phyloP scores from a whole-genome alignment of 2,113 vertebrate genomes.

The Macaca nemestrina region DNA sequence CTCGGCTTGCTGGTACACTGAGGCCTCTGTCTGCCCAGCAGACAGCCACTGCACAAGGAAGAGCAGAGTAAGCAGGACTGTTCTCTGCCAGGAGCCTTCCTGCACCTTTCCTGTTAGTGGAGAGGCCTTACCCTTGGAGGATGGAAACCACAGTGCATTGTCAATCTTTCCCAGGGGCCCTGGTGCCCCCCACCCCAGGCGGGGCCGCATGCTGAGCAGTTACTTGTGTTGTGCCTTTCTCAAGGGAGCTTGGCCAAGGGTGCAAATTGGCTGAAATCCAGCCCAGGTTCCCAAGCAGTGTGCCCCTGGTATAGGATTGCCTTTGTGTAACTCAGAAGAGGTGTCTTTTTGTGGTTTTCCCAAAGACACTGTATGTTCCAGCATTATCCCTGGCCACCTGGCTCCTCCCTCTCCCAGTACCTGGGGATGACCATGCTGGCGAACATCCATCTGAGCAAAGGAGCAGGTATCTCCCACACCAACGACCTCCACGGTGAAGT shows the following conservation, averaged over 20 bases:
- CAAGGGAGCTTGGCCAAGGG: background rate
- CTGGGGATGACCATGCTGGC: constrained; percentile 97
- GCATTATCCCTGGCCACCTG: background rate
- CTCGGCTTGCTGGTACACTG: constrained; percentile 98
- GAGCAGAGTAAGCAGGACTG: background rate
- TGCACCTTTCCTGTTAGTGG: background rate
- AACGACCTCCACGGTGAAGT: constrained; percentile 98
- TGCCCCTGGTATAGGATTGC: background rate
- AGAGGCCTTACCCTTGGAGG: background rate
- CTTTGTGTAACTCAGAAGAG: background rate
- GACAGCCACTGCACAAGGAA: constrained; percentile 93
- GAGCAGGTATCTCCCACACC: constrained; percentile 98
- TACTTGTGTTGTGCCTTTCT: background rate
- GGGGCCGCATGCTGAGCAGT: background rate
- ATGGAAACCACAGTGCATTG: background rate
- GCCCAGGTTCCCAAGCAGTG: background rate
- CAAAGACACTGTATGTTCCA: background rate
- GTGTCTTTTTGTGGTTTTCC: background rate
- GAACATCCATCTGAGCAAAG: constrained; percentile 99
- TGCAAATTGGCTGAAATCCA: constrained; percentile 17
- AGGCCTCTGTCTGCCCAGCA: constrained; percentile 96
- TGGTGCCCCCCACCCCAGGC: background rate
- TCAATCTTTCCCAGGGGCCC: background rate
- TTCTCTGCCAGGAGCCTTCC: background rate
- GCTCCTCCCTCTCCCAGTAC: constrained; percentile 79